These are phyloP conservation scores for Chaetophractus vellerosus DNA, from an alignment of 2,797 vertebrate genomes.

Conservation along the genomic window DNA sequence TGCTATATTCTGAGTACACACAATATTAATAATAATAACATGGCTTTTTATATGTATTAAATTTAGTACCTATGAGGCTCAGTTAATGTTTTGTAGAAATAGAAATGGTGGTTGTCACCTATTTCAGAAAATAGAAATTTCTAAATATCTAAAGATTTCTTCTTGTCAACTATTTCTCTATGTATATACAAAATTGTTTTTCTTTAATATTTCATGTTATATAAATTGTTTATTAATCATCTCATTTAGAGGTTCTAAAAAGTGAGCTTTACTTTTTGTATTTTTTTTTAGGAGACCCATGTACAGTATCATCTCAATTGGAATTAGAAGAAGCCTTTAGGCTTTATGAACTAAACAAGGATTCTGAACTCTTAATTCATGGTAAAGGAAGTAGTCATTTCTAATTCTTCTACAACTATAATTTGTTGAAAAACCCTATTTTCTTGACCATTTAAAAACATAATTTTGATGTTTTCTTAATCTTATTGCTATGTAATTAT, in stretches of 20 bases:
- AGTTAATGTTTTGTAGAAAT: neutral
- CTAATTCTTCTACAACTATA: neutral
- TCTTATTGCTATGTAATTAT: neutral
- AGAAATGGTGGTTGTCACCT: constrained; percentile 36
- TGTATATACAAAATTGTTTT: neutral
- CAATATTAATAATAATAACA: neutral
- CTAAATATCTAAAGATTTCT: constrained; percentile 32
- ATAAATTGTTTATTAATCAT: constrained; percentile 51
- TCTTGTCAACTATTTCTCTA: neutral
- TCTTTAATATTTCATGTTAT: neutral
- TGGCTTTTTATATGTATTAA: constrained; percentile 9
- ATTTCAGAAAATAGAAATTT: constrained; percentile 5
- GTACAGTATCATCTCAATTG: constrained; percentile 98
- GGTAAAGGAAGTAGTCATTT: constrained; percentile 89
- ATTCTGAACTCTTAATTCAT: constrained; percentile 98
- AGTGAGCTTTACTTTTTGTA: constrained; percentile 63
- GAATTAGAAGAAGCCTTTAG: constrained; percentile 98
- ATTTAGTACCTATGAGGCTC: neutral
- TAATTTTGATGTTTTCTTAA: constrained; percentile 40
- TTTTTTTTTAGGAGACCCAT: constrained; percentile 95
- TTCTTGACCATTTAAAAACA: constrained; percentile 46
- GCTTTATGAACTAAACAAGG: constrained; percentile 98
- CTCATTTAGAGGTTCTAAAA: constrained; percentile 21
- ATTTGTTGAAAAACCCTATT: neutral
- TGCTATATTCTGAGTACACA: neutral